These are phyloP conservation scores for Agelastica alni DNA, from an alignment of 2,888 invertebrate species.

Conservation along the genomic window DNA sequence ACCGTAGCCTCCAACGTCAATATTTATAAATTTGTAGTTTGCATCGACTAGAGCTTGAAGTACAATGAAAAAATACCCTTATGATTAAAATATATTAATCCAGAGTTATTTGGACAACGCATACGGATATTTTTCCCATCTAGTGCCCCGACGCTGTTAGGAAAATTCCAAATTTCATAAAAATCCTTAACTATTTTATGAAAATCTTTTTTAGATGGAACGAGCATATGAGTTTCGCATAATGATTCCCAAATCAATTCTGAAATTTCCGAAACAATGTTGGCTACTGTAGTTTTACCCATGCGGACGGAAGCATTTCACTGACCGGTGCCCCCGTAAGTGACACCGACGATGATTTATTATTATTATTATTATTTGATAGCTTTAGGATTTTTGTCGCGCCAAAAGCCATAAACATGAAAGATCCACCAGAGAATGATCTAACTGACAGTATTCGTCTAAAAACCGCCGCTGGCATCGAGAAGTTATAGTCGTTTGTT, in stretches of 20 bases:
- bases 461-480: too few species aligned
- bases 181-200: conserved; percentile 5
- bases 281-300: conserved; percentile 1
- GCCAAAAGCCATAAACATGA: too few species aligned
- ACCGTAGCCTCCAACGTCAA: conserved; percentile 41
- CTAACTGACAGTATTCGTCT: too few species aligned
- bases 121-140: conserved; percentile 9
- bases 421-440: too few species aligned
- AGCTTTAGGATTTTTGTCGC: too few species aligned
- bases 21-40: conserved; percentile 25
- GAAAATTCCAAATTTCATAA: conserved; percentile 12
- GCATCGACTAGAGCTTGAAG: conserved; percentile 20
- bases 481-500: too few species aligned
- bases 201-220: conserved; percentile 8
- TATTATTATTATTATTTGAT: too few species aligned
- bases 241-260: conserved; percentile 1
- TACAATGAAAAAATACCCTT: conserved; percentile 8
- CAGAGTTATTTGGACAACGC: not conserved
- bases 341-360: too few species aligned
- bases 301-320: too few species aligned
- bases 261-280: conserved; percentile 10
- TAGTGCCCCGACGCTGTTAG: conserved; percentile 8
- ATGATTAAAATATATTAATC: conserved; percentile 7
- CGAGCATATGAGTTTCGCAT: conserved; percentile 1
- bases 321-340: too few species aligned